Evolutionary conservation across 2,888 invertebrate species (phyloP), one percentile per base, ranked within the genome.

Genomic region (Erebia ligea): DNA sequence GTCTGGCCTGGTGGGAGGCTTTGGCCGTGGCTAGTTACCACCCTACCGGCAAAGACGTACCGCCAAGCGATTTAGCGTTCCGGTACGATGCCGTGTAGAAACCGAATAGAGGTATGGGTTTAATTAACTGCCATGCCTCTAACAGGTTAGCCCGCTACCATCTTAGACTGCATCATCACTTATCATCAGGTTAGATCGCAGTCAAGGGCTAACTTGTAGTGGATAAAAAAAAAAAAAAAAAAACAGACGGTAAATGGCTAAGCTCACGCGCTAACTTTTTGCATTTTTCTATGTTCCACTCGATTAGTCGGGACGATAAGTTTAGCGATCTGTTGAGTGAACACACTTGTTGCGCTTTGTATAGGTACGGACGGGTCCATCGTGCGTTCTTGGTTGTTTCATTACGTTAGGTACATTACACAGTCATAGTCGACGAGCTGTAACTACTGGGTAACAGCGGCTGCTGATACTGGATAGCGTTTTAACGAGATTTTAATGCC

Each of bases 401-500:
- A 83, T 84, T 82, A 81, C 78, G 77, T 79, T 78, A n/a, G n/a
- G n/a, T n/a, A 79, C 80, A 82, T 80, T 82, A 81, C 80, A 81
- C 76, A 73, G 54, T 56, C 54, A 40, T 48, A 67, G 73, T 68
- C 75, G 74, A 50, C 70, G 75, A 69, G 70, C 77, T 80, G 80
- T 81, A 79, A 78, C 79, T 79, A 76, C 76, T 75, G 73, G 71
- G 73, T 75, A 74, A 68, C 73, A 75, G 73, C 74, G 76, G 72
- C 78, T 79, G 80, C 82, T 80, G 82, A 83, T 85, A 82, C 81
- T 73, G 67, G 69, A 80, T 84, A 84, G 77, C 78, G 80, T 84
- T 88, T 86, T 90, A 90, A 90, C 84, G 89, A 86, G 88, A 85
- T 90, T 90, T 90, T 89, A 90, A 90, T 88, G 90, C 82, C 85